phyloP scores from a whole-genome alignment of 2,888 invertebrate species.

The Pheosia gnoma region DNA sequence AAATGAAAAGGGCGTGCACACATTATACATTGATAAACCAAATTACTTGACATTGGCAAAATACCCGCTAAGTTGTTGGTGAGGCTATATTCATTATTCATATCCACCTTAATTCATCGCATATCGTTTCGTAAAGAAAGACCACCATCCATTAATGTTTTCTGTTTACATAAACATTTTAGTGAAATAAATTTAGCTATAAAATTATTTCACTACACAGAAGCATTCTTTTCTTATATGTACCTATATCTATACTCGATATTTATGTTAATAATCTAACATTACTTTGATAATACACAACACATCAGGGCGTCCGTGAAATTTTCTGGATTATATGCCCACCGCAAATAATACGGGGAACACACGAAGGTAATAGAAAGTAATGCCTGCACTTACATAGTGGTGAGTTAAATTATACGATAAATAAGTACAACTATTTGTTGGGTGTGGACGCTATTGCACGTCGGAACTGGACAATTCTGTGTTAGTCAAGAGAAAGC shows the following conservation, averaged over 20 bases:
- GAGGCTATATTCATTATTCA: too few species aligned
- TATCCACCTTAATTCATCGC: too few species aligned
- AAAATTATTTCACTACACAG: too few species aligned
- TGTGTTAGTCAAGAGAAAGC: too few species aligned
- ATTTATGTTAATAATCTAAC: background rate
- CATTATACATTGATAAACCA: too few species aligned
- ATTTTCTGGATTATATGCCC: slow-evolving; percentile 30
- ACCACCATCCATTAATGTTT: too few species aligned
- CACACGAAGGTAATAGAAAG: slow-evolving; percentile 38
- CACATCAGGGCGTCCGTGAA: slow-evolving; percentile 21
- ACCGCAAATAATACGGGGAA: slow-evolving; percentile 28
- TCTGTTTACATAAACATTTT: too few species aligned
- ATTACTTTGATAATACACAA: slow-evolving; percentile 12
- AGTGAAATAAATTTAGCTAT: too few species aligned
- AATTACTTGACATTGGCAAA: too few species aligned
- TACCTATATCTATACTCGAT: background rate
- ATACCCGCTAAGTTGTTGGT: too few species aligned
- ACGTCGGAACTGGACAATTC: background rate
- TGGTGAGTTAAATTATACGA: slow-evolving; percentile 24
- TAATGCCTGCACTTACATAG: slow-evolving; percentile 24
- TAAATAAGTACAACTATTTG: slow-evolving; percentile 7
- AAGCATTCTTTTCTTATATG: background rate
- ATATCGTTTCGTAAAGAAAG: too few species aligned
- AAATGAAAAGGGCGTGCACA: too few species aligned
- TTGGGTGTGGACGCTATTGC: background rate